Base-by-base conservation (phyloP, 1,140 invertebrate genomes). In the Oreohelix idahoensis region DNA sequence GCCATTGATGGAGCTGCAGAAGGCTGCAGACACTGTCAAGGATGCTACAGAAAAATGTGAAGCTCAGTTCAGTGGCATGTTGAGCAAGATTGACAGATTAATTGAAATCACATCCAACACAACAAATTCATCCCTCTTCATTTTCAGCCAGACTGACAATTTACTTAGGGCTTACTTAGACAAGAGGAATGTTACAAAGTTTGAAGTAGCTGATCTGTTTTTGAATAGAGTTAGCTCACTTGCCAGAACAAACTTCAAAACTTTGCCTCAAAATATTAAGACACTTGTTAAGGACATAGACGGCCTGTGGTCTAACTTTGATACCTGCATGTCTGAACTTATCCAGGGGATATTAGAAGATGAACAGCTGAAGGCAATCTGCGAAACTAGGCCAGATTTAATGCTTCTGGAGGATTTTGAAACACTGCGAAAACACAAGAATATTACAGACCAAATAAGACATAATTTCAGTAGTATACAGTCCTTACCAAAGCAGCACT, bases 201-300 rank as follows among this genome's bases (percentile, higher is more conserved):
- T 66, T 66, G 63, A 66, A 66, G 17, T 66, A 4, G 63, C 63
- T 32, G 63, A 66, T 32, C n/a, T 32, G 63, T 66, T 66, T 66
- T 35, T 66, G 29, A 66, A 66, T n/a, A 66, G 32, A 32, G 29
- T 32, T 32, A 66, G 63, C 63, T 32, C 8, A 17, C n/a, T 32
- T 2, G 63, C 63, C 17, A 29, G 8, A 32, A 66, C 0, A 66
- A 66, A 66, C 29, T 17, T 66, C 5, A n/a, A 35, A 66, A 17
- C 29, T 32, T 32, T 17, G n/a, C 1, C 20, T 13, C 11, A 15
- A 11, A 66, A 11, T 32, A 32, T 66, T 32, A 17, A 66, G 29
- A 32, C 63, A 8, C 17, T 1, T 66, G 29, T 17, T 23, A n/a
- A 66, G 5, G 20, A 35, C 29, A 35, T 66, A 32, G 63, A 32